phyloP scores from a whole-genome alignment of 2,797 vertebrate genomes.

The Bradypodion ventrale region DNA sequence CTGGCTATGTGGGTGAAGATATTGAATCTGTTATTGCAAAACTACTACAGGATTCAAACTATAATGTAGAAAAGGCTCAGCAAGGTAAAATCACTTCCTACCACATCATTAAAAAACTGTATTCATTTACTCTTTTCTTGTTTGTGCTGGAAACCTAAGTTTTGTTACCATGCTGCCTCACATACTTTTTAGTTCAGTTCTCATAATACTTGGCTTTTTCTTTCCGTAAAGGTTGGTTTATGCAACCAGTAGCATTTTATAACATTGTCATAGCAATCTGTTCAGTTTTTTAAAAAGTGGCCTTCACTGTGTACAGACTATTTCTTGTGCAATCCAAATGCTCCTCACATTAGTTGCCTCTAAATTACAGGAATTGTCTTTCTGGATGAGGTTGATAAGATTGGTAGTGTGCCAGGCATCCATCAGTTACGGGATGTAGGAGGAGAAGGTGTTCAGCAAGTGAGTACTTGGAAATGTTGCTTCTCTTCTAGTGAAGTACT shows the following conservation, averaged over 20 bases:
- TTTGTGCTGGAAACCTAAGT: no score
- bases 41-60: conserved; percentile 96
- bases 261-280: conserved; percentile 21
- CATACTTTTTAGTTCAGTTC: neutral
- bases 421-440: conserved; percentile 98
- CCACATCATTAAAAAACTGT: neutral
- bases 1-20: conserved; percentile 96
- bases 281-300: conserved; percentile 34
- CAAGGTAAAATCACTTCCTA: conserved; percentile 80
- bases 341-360: conserved; percentile 52
- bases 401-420: conserved; percentile 98
- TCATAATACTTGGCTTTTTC: neutral
- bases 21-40: conserved; percentile 98
- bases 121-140: neutral
- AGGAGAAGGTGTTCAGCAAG: conserved; percentile 98
- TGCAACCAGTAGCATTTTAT: conserved; percentile 39
- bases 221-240: neutral
- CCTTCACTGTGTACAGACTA: conserved; percentile 23
- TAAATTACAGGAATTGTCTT: conserved; percentile 91
- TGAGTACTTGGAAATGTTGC: conserved; percentile 72
- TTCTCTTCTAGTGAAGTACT: neutral
- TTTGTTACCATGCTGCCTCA: neutral
- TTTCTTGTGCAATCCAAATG: conserved; percentile 54
- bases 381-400: conserved; percentile 99
- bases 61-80: conserved; percentile 95